Conservation (phyloP, 2,888 invertebrate species). For the Herminia tarsipennalis region DNA sequence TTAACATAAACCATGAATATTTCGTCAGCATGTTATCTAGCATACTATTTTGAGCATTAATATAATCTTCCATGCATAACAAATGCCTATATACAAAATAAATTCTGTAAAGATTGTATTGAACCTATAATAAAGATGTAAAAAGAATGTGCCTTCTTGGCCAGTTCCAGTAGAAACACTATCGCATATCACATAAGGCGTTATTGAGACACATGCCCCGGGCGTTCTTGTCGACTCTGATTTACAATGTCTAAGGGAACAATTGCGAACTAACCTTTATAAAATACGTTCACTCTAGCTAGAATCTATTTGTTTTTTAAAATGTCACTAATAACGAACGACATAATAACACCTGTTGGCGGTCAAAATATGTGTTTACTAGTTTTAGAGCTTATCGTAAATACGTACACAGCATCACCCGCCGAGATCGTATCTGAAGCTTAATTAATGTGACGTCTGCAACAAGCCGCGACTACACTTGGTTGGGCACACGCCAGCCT, state of each 20-base stretch:
- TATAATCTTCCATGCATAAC: no score
- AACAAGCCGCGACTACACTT: slow-evolving; percentile 74
- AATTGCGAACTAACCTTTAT: slow-evolving; percentile 35
- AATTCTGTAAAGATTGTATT: background rate
- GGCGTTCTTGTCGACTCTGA: slow-evolving; percentile 55
- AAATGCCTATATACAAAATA: no score
- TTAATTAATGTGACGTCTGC: slow-evolving; percentile 80
- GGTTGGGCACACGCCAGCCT: slow-evolving; percentile 77
- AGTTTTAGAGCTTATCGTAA: slow-evolving; percentile 42
- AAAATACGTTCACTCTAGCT: no score
- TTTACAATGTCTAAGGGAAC: slow-evolving; percentile 52
- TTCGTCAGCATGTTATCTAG: no score
- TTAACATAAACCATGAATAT: no score
- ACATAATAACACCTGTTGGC: slow-evolving; percentile 42
- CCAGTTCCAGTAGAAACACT: slow-evolving; percentile 14
- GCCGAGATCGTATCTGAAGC: slow-evolving; percentile 72
- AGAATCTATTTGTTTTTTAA: no score
- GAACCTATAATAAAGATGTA: slow-evolving; percentile 9
- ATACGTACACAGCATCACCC: slow-evolving; percentile 51
- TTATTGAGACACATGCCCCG: slow-evolving; percentile 64
- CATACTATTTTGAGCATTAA: no score
- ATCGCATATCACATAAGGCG: slow-evolving; percentile 50
- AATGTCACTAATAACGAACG: background rate
- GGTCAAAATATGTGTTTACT: slow-evolving; percentile 43
- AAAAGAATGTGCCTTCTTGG: slow-evolving; percentile 4